Evolutionary conservation across 1,140 invertebrate genomes (phyloP).

Genomic region (Drosophila grimshawi): DNA sequence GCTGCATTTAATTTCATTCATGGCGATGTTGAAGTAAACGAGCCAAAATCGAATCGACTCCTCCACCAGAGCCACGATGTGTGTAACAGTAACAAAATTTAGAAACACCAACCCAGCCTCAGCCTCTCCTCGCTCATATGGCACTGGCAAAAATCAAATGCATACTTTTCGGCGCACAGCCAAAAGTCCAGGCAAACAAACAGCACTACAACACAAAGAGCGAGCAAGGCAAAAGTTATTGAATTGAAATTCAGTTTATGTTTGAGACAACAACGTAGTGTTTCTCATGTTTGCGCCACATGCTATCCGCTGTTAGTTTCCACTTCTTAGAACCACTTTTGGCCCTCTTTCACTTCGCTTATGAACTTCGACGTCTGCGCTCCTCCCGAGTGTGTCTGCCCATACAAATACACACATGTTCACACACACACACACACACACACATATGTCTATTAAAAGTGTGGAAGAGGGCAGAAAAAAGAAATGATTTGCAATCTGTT

Average conservation of each 20-base stretch:
- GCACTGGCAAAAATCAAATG: slow-evolving; percentile 33
- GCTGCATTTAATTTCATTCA: slow-evolving; percentile 65
- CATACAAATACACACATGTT: neutral
- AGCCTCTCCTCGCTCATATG: neutral
- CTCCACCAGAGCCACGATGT: slow-evolving; percentile 7
- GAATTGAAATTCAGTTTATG: slow-evolving; percentile 56
- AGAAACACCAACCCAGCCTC: neutral
- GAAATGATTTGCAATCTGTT: slow-evolving; percentile 20
- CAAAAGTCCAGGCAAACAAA: slow-evolving; percentile 29
- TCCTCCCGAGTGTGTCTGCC: neutral
- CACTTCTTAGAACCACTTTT: slow-evolving; percentile 14
- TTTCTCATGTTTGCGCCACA: slow-evolving; percentile 44
- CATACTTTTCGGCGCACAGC: slow-evolving; percentile 31
- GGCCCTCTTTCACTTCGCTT: slow-evolving; percentile 9
- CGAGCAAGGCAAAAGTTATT: slow-evolving; percentile 54
- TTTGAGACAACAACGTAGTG: slow-evolving; percentile 53
- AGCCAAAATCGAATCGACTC: slow-evolving; percentile 53
- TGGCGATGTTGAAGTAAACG: slow-evolving; percentile 33
- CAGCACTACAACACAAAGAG: slow-evolving; percentile 7
- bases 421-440: too few relatives aligned
- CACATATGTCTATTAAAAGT: too few relatives aligned
- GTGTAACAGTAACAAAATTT: slow-evolving; percentile 22
- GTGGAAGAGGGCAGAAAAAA: neutral
- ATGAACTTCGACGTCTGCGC: slow-evolving; percentile 22
- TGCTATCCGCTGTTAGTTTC: slow-evolving; percentile 32